phyloP scores from a whole-genome alignment of 64 coral and sea anemone species.

The Stichodactyla mertensii region DNA sequence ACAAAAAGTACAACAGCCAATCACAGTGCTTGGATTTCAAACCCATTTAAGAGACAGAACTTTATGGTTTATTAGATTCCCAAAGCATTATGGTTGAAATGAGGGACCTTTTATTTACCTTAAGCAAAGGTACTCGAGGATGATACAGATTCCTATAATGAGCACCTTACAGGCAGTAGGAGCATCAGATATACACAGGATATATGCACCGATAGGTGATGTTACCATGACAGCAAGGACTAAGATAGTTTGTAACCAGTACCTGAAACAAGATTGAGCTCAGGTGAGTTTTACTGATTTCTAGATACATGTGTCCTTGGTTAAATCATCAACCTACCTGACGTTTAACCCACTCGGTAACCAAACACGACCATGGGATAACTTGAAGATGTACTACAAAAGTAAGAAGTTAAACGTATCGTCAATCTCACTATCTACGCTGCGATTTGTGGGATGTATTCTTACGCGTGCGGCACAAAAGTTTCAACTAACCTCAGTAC shows the following conservation, averaged over 20 bases:
- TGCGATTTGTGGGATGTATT: no score
- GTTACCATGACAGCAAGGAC: slow-evolving; percentile 67
- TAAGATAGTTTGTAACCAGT: slow-evolving; percentile 58
- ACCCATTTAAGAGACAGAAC: no score
- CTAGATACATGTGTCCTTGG: no score
- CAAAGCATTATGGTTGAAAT: neutral
- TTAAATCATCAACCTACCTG: slow-evolving; percentile 19
- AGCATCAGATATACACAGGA: slow-evolving; percentile 41
- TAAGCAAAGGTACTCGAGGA: slow-evolving; percentile 64
- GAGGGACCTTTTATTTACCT: slow-evolving; percentile 21
- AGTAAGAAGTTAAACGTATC: neutral
- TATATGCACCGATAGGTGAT: slow-evolving; percentile 67
- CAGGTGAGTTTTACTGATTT: neutral
- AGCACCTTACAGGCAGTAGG: slow-evolving; percentile 59
- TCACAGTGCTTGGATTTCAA: neutral
- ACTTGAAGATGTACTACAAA: neutral
- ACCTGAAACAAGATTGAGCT: slow-evolving; percentile 10
- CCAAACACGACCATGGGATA: slow-evolving; percentile 28
- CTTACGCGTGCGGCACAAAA: no score
- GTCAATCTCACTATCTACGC: no score
- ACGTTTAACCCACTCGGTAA: slow-evolving; percentile 66
- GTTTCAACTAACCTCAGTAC: slow-evolving; percentile 32
- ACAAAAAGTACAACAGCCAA: neutral
- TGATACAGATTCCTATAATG: slow-evolving; percentile 44
- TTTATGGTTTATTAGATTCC: neutral